phyloP scores from a whole-genome alignment of 2,797 vertebrate species.

The Enteromius trimaculatus region DNA sequence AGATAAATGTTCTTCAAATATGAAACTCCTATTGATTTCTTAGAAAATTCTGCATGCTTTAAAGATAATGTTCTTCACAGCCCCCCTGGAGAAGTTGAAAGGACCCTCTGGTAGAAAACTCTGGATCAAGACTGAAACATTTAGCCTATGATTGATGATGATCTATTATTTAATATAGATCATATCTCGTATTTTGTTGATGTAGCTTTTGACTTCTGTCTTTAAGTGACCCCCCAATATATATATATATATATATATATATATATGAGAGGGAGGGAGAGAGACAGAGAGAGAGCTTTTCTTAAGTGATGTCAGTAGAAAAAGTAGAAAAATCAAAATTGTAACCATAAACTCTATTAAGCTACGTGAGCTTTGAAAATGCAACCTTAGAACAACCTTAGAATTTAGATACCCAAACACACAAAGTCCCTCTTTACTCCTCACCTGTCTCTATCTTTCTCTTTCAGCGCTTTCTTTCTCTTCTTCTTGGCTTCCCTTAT shows the following conservation, averaged over 20 bases:
- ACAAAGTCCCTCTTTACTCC: slow-evolving; percentile 1
- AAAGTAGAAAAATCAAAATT: too few relatives aligned
- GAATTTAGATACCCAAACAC: background rate
- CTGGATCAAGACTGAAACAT: background rate
- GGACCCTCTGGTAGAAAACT: background rate
- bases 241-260: too few relatives aligned
- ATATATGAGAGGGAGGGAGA: too few relatives aligned
- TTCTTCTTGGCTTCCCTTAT: slow-evolving; percentile 27
- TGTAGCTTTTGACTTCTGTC: too few relatives aligned
- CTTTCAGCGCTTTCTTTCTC: slow-evolving; percentile 5
- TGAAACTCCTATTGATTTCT: background rate
- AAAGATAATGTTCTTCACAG: background rate
- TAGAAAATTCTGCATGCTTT: background rate
- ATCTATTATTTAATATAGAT: too few relatives aligned
- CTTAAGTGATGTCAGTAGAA: too few relatives aligned
- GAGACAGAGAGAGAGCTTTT: too few relatives aligned
- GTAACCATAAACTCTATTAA: background rate
- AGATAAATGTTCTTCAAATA: background rate
- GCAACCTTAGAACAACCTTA: background rate
- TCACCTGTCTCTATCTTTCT: slow-evolving; percentile 64
- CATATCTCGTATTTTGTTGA: too few relatives aligned
- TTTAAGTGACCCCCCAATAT: too few relatives aligned
- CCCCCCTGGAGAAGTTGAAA: background rate
- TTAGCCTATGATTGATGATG: background rate
- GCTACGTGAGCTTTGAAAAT: background rate